These are phyloP conservation scores for Melanotaenia boesemani DNA, from an alignment of 2,797 vertebrate genomes.

Conservation along the genomic window DNA sequence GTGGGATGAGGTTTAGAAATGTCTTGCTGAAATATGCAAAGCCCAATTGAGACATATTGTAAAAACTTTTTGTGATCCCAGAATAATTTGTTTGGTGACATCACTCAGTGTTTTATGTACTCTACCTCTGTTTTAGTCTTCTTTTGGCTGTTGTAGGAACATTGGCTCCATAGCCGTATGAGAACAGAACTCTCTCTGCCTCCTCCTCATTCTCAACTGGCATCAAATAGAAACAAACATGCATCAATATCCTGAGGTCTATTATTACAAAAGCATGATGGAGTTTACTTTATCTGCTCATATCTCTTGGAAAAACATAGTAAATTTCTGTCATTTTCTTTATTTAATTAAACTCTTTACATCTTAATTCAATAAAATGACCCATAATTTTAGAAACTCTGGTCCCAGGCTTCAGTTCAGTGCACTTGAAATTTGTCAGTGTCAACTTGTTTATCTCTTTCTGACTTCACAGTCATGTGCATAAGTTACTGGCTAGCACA, in stretches of 20 bases:
- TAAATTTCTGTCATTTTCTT: not conserved
- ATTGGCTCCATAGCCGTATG: constrained; percentile 97
- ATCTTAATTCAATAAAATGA: constrained; percentile 2
- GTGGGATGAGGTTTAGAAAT: too few relatives aligned
- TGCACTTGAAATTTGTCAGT: not conserved
- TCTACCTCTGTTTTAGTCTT: constrained; percentile 94
- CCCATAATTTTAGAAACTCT: constrained; percentile 2
- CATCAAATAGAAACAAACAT: constrained; percentile 36
- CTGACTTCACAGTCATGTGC: constrained; percentile 9
- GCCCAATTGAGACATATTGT: too few relatives aligned
- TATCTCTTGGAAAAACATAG: not conserved
- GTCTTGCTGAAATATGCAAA: too few relatives aligned
- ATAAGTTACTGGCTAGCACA: constrained; percentile 6
- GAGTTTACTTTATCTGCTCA: not conserved
- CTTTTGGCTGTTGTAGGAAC: constrained; percentile 97
- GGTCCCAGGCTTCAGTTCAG: not conserved
- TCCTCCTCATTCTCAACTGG: constrained; percentile 95
- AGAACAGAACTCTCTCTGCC: constrained; percentile 95
- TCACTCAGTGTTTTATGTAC: not conserved
- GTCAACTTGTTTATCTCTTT: constrained; percentile 8
- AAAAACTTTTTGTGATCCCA: too few relatives aligned
- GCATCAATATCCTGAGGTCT: not conserved
- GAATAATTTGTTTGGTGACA: not conserved
- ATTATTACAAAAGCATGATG: constrained; percentile 3
- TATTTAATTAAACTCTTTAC: not conserved